Evolutionary conservation across 2,888 invertebrate genomes (phyloP).

Genomic region (Gymnosoma rotundatum): DNA sequence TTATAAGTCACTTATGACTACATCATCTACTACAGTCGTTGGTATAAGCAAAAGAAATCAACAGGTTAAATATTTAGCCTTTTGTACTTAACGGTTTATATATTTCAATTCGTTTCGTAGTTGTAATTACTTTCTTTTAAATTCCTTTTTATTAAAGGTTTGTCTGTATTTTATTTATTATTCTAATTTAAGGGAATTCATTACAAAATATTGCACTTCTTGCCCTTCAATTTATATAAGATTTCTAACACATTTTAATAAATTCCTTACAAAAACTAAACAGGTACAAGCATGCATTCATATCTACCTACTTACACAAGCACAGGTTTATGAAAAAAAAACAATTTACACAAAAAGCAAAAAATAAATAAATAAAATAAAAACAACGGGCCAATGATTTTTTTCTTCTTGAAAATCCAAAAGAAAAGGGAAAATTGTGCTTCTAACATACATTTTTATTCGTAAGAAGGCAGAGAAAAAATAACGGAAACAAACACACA

Average conservation of each 20-base stretch:
- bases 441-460: conserved; percentile 60
- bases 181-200: background rate
- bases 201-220: background rate
- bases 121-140: background rate
- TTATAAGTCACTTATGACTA: too few species aligned
- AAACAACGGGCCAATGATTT: conserved; percentile 12
- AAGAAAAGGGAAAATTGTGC: conserved; percentile 64
- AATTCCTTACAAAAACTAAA: background rate
- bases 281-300: background rate
- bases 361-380: conserved; percentile 11
- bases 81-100: too few species aligned
- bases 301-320: background rate
- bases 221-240: background rate
- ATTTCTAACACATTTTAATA: background rate
- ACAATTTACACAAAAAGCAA: background rate
- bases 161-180: background rate
- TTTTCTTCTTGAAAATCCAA: conserved; percentile 33
- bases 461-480: conserved; percentile 7
- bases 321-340: background rate
- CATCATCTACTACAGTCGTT: too few species aligned
- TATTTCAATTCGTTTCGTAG: too few species aligned
- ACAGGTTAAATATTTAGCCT: too few species aligned
- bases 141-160: background rate
- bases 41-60: too few species aligned
- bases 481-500: background rate